Percentiles rank a stretch among this genome's conserved stretches.
Evolutionary conservation across 2,888 invertebrate genomes (phyloP).

Genomic region (Cerastis leucographa): DNA sequence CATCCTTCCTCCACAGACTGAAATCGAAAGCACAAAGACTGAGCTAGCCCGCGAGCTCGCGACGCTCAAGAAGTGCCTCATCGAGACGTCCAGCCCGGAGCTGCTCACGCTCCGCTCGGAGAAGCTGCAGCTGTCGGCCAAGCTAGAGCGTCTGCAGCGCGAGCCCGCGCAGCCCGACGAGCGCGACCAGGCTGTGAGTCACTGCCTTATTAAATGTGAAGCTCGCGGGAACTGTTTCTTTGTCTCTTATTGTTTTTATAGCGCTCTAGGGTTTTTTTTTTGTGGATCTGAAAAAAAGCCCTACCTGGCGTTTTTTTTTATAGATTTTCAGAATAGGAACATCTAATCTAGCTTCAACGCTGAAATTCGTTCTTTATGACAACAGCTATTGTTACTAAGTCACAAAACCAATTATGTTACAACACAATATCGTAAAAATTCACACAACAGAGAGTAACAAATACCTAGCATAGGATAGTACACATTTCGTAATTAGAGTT

Average conservation of each 20-base stretch:
- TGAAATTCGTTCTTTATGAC: not conserved
- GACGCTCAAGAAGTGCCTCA: conserved; percentile 81
- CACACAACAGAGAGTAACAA: not conserved
- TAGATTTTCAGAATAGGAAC: not conserved
- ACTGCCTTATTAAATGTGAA: conserved; percentile 58
- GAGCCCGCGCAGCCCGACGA: conserved; percentile 71
- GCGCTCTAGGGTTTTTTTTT: not conserved
- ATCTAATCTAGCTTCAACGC: not conserved
- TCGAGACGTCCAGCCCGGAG: conserved; percentile 75
- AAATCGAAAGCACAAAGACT: conserved; percentile 85
- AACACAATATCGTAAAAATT: not conserved
- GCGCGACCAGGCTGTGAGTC: conserved; percentile 84
- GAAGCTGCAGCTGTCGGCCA: conserved; percentile 66
- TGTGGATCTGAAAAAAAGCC: too few species aligned
- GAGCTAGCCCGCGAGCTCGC: conserved; percentile 84
- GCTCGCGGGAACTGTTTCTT: conserved; percentile 52
- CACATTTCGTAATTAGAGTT: too few species aligned
- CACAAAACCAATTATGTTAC: not conserved
- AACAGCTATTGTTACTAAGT: not conserved
- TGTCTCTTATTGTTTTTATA: not conserved
- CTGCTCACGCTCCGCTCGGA: conserved; percentile 75
- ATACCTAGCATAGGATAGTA: not conserved
- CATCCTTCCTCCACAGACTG: conserved; percentile 75
- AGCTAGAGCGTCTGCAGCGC: conserved; percentile 7
- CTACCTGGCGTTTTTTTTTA: too few species aligned